Evolutionary conservation across 2,888 invertebrate species (phyloP).

Genomic region (Conops quadrifasciatus): DNA sequence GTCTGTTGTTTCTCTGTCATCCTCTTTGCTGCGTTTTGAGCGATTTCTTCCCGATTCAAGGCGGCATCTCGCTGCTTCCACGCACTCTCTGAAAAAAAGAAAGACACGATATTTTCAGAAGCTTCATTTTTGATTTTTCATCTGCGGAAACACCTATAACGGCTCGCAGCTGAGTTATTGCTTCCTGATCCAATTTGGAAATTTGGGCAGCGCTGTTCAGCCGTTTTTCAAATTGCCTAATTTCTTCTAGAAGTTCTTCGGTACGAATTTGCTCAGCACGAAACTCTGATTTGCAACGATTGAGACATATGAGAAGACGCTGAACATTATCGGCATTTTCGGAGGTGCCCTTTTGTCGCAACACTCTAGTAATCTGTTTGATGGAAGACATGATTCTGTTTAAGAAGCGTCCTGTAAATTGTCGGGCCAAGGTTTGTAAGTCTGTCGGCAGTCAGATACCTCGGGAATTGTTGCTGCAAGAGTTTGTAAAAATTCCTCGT

Average conservation of each 20-base stretch:
- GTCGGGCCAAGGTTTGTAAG: too few relatives aligned
- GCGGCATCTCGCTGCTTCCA: slow-evolving; percentile 65
- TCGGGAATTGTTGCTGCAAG: slow-evolving; percentile 57
- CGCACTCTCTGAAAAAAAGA: slow-evolving; percentile 55
- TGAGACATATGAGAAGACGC: slow-evolving; percentile 58
- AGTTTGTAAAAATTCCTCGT: slow-evolving; percentile 60
- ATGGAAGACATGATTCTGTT: too few relatives aligned
- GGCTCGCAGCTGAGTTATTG: slow-evolving; percentile 58
- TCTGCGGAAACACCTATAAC: slow-evolving; percentile 56
- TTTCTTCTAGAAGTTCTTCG: slow-evolving; percentile 55
- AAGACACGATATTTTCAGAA: too few relatives aligned
- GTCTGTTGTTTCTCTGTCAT: slow-evolving; percentile 58
- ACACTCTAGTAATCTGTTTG: slow-evolving; percentile 55
- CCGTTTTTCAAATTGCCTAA: slow-evolving; percentile 49
- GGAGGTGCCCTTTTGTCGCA: slow-evolving; percentile 60
- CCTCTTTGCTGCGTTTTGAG: slow-evolving; percentile 59
- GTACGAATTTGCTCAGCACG: slow-evolving; percentile 51
- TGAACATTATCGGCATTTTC: slow-evolving; percentile 63
- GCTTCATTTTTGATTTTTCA: too few relatives aligned
- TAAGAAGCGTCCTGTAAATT: too few relatives aligned
- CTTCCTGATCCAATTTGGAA: slow-evolving; percentile 59
- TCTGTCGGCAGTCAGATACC: too few relatives aligned
- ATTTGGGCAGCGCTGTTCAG: slow-evolving; percentile 53
- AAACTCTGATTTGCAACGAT: slow-evolving; percentile 56
- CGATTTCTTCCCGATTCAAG: slow-evolving; percentile 61